These are phyloP conservation scores for Phyllopteryx taeniolatus DNA, from an alignment of 2,113 vertebrate species.

Conservation along the genomic window DNA sequence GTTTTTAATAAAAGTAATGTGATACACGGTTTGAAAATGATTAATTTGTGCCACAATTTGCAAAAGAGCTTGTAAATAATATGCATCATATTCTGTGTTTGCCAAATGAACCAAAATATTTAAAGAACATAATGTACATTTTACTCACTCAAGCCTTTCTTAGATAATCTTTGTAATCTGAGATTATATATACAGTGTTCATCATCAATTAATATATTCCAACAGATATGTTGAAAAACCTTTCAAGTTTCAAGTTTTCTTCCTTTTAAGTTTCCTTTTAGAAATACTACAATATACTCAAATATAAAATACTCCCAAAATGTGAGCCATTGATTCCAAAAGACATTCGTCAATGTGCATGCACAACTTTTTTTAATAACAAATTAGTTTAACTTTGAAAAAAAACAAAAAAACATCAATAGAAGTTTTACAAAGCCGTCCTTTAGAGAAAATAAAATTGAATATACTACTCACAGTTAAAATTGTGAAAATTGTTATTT, in stretches of 20 bases:
- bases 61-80: background rate
- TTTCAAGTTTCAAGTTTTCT: too few species aligned
- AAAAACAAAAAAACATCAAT: too few species aligned
- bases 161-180: background rate
- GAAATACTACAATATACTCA: background rate
- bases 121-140: background rate
- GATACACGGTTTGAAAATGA: background rate
- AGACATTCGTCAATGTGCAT: too few species aligned
- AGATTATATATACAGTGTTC: background rate
- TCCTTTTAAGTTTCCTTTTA: too few species aligned
- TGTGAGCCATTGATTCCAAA: background rate
- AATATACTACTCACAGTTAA: too few species aligned
- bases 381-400: too few species aligned
- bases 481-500: too few species aligned
- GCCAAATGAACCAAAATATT: background rate
- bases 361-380: too few species aligned
- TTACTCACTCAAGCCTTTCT: background rate
- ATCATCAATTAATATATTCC: too few species aligned
- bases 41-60: background rate
- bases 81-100: slow-evolving; percentile 1
- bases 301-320: background rate
- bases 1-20: background rate
- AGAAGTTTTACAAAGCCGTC: too few species aligned
- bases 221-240: too few species aligned
- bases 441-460: too few species aligned